Conservation (phyloP, 37 sponge, comb jelly and placozoan species). For the Chondrosia reniformis region DNA sequence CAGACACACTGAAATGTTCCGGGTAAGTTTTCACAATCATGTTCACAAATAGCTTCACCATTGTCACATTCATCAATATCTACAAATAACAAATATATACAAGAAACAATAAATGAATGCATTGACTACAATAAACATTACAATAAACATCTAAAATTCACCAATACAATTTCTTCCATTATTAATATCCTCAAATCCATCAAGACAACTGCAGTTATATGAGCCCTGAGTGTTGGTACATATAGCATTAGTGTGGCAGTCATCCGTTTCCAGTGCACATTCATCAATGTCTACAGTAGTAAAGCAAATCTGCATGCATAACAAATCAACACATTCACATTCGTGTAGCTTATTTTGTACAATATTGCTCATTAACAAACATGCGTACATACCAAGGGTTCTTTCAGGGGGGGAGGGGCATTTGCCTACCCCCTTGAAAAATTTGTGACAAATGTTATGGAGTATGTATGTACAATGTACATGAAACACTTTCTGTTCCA, state of each 20-base stretch:
- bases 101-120: neutral
- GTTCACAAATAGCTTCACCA: neutral
- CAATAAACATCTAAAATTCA: neutral
- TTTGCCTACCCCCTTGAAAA: no score
- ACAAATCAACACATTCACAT: no score
- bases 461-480: no score
- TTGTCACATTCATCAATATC: slow-evolving; percentile 1
- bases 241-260: neutral
- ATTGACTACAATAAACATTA: neutral
- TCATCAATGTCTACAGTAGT: no score
- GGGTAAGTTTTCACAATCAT: neutral
- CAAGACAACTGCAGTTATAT: neutral
- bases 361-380: no score
- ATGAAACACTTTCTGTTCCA: no score
- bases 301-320: no score
- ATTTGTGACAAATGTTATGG: no score
- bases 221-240: neutral
- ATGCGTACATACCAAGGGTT: no score
- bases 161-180: neutral
- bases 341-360: no score
- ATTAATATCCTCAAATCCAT: no score
- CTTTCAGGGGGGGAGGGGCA: no score
- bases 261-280: neutral
- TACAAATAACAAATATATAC: neutral
- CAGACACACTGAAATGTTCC: slow-evolving; percentile 12